Evolutionary conservation across 2,797 vertebrate species (phyloP).

Genomic region (Urocyon cinereoargenteus): DNA sequence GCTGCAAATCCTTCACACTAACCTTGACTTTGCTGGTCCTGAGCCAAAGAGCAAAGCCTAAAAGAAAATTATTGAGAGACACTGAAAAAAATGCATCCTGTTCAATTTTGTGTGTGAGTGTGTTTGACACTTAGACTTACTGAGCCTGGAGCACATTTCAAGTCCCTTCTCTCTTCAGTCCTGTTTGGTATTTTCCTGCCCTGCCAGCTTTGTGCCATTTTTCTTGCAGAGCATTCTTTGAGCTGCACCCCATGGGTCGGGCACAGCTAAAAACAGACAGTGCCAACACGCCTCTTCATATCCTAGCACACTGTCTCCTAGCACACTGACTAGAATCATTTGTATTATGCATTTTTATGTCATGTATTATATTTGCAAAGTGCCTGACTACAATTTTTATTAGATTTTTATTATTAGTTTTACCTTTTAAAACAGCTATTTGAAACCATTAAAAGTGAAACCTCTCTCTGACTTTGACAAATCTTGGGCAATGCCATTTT

Average conservation of each 20-base stretch:
- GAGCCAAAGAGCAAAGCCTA: neutral
- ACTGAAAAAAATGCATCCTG: neutral
- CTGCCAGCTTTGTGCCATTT: conserved; percentile 39
- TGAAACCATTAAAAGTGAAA: conserved; percentile 48
- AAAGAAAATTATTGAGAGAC: conserved; percentile 23
- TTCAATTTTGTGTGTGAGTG: neutral
- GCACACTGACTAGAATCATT: conserved; percentile 48
- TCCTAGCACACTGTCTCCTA: conserved; percentile 56
- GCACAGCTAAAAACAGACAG: conserved; percentile 71
- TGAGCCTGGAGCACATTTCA: neutral
- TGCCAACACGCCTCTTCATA: conserved; percentile 11
- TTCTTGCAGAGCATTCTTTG: conserved; percentile 59
- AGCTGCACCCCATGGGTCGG: neutral
- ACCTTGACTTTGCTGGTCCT: conserved; percentile 32
- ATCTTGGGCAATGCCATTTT: conserved; percentile 26
- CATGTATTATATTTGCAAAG: conserved; percentile 67
- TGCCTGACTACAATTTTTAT: conserved; percentile 69
- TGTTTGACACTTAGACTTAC: neutral
- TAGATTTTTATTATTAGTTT: conserved; percentile 74
- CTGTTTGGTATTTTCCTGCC: neutral
- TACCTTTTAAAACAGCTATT: conserved; percentile 75
- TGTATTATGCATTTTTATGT: conserved; percentile 68
- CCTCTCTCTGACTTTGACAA: conserved; percentile 34
- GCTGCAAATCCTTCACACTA: neutral
- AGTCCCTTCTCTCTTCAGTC: neutral